Evolutionary conservation across 2,888 invertebrate genomes (phyloP).

Genomic region (Nebria salina): DNA sequence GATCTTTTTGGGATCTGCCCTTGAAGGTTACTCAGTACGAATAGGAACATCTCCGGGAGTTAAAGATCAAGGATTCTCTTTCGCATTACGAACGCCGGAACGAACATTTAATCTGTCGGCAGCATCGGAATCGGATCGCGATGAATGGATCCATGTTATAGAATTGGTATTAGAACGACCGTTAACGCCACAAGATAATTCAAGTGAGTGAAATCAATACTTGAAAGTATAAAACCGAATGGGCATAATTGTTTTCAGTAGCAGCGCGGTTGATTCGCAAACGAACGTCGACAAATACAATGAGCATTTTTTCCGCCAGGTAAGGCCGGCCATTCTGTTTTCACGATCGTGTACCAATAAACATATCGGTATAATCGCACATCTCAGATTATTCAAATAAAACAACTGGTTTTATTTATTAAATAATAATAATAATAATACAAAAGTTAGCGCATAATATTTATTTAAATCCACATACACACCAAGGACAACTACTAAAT

Average conservation of each 20-base stretch:
- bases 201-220: constrained; percentile 64
- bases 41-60: constrained; percentile 74
- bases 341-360: constrained; percentile 23
- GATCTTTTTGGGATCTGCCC: constrained; percentile 69
- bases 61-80: constrained; percentile 81
- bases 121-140: constrained; percentile 78
- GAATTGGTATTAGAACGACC: constrained; percentile 79
- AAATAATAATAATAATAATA: constrained; percentile 1
- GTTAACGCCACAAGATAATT: constrained; percentile 81
- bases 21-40: constrained; percentile 79
- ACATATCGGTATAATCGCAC: constrained; percentile 38
- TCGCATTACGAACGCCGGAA: constrained; percentile 84
- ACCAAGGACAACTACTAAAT: neutral
- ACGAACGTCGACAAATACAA: constrained; percentile 76
- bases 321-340: constrained; percentile 58
- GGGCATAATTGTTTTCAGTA: constrained; percentile 66
- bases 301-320: constrained; percentile 81
- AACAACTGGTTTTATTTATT: neutral
- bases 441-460: constrained; percentile 7
- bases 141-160: constrained; percentile 82
- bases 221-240: neutral
- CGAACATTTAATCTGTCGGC: constrained; percentile 81
- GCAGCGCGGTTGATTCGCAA: constrained; percentile 77
- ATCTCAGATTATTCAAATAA: constrained; percentile 12
- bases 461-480: neutral